Evolutionary conservation across 2,797 vertebrate genomes (phyloP), one percentile per base, ranked within the genome.

Genomic region (Rhinophrynus dorsalis): DNA sequence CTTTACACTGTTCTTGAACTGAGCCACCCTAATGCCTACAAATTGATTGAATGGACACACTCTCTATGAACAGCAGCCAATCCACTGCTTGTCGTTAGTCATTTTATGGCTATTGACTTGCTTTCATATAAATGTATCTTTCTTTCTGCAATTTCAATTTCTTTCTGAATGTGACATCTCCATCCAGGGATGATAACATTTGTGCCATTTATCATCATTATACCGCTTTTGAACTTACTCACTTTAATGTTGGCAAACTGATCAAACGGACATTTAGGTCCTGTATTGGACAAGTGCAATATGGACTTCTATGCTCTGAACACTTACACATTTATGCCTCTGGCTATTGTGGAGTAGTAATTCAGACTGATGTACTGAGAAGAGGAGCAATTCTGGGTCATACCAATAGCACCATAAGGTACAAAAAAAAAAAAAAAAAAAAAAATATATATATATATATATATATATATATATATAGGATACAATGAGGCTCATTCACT

Each of bases 31-130:
- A 38, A 58, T 58, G 35, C 7, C 23, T 40, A 11, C n/a, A 58
- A 15, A 58, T 58, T 40, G 45, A 48, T 48, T 48, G 8, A 24
- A 56, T 45, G 51, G 40, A n/a, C 20, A 24, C 30, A 17, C 30
- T 57, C 26, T 44, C 51, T 56, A 11, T 56, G 27, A 66, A 57
- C 21, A 35, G 35, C n/a, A 57, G 13, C 29, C 26, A 33, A 15
- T 6, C 56, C 32, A 24, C 24, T 44, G 59, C 29, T 18, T 47
- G 27, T 20, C 40, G 57, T 67, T 37, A 13, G 20, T 67, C 52
- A 48, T 57, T 20, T 57, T 26, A 48, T 20, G n/a, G 27, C 29
- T 66, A 44, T 38, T 52, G 40, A 57, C 64, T 18, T 56, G 26
- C 40, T 11, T 45, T 57, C 6, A 67, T 33, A 56, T 12, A 35